Base-by-base conservation (phyloP, 2,888 invertebrate genomes). In the Agonum fuliginosum region DNA sequence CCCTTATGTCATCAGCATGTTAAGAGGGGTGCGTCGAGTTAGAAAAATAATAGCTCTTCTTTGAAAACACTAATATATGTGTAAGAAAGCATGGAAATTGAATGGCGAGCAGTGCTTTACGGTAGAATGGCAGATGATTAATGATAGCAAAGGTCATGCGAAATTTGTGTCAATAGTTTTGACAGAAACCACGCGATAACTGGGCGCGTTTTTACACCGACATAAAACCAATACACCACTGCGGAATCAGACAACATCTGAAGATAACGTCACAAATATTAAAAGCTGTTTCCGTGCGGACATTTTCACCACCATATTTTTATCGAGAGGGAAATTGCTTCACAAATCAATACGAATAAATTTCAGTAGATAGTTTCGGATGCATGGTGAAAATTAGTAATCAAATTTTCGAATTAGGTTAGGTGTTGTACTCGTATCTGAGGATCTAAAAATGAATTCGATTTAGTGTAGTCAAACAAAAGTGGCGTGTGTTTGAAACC, bases 91-190 rank as follows among this genome's bases (percentile, higher is more conserved):
- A 27, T 12, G 30, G 20, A 70, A 70, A 43, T 46, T 70, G 70
- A 70, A 70, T 70, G 46, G 5, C 22, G 19, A 41, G 14, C 70
- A 22, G 19, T 70, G 70, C 24, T 70, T 70, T 17, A 14, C 24
- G 46, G 67, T 22, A 22, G 41, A 67, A 67, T 41, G 20, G 27
- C 70, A 24, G 46, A 75, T 75, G 75, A 75, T 67, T 75, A 67
- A 75, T 75, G 67, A 37, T 46, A 75, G 51, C 19, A 46, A 37
- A 75, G 51, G 75, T 75, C 75, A 75, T 30, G 46, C 75, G 67
- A 75, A 75, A 67, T 48, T 75, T 67, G 67, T 75, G 75, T 67
- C 75, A 75, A 75, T 75, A 75, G 75, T 75, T 75, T 75, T 75
- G 75, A 75, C 75, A 75, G 75, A 37, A 34, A 10, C 67, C 75